These are phyloP conservation scores for Papilio protenor DNA, from an alignment of 2,888 invertebrate genomes.

Conservation along the genomic window DNA sequence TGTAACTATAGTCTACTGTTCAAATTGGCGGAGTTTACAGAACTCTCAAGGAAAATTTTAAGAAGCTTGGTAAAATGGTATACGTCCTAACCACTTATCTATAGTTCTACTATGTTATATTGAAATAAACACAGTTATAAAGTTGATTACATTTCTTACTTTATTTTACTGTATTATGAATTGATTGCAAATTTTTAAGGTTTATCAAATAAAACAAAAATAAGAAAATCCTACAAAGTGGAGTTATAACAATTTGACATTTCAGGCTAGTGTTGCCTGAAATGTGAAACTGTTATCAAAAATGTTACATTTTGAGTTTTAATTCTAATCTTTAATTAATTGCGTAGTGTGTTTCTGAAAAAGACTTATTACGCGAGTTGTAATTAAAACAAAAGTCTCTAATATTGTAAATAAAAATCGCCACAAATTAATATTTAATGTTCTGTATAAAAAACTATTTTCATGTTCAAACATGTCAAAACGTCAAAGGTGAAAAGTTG, in stretches of 20 bases:
- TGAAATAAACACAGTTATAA: slow-evolving; percentile 15
- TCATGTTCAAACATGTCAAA: no score
- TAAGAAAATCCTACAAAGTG: slow-evolving; percentile 28
- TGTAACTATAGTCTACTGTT: slow-evolving; percentile 36
- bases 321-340: neutral
- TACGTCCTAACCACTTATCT: slow-evolving; percentile 74
- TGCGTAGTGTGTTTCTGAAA: neutral
- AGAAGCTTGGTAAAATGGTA: slow-evolving; percentile 78
- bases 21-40: slow-evolving; percentile 33
- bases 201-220: slow-evolving; percentile 37
- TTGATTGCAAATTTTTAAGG: slow-evolving; percentile 12
- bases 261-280: slow-evolving; percentile 62
- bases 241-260: slow-evolving; percentile 32
- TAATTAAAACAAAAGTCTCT: no score
- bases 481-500: no score
- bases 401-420: no score
- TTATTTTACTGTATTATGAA: slow-evolving; percentile 7
- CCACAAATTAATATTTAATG: no score
- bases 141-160: slow-evolving; percentile 4
- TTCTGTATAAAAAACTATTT: no score
- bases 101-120: neutral
- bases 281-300: neutral
- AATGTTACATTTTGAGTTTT: neutral
- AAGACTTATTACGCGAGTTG: neutral
- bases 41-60: slow-evolving; percentile 32